Evolutionary conservation across 2,888 invertebrate species (phyloP), one percentile per base, ranked within the genome.

Genomic region (Hemicrepidius hirtus): DNA sequence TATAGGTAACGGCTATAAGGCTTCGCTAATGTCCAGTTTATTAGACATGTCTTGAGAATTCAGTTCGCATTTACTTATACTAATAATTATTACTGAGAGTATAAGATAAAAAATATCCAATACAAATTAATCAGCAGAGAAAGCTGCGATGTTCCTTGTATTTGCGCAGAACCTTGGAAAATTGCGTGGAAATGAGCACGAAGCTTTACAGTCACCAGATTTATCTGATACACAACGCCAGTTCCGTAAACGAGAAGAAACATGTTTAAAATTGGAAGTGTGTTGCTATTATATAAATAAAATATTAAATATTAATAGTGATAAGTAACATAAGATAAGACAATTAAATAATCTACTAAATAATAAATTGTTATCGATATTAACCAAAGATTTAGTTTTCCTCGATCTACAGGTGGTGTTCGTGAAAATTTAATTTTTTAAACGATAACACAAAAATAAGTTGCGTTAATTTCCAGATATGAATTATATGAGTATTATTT

Each of bases 161-260:
- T 60, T 71, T 71, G 71, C 71, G 71, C 71, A 71, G 66, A 71
- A 62, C 50, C 66, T 62, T 41, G 12, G 50, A 60, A 67, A 66
- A 55, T 55, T 53, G 53, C 18, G 37, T 44, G 5, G 64, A 70
- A 65, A 59, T 63, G 63, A 64, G 44, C 46, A 65, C 35, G 57
- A 70, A 49, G 32, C 46, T 49, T 59, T 57, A 18, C 55, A 64
- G 69, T 46, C 46, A 35, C 65, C 20, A 40, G 68, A 28, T 62
- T 68, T 53, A 13, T 13, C 44, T n/a, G 46, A 49, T 49, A 20
- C 53, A n/a, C 20, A 37, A 40, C 35, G 13, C 7, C 35, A 12
- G 16, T 41, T 57, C n/a, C 13, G n/a, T 3, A 37, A 37, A 50
- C 18, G 46, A 46, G 12, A 1, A 18, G 3, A 32, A 32, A 55